phyloP scores from a whole-genome alignment of 1,140 invertebrate species.

The Atta texana region DNA sequence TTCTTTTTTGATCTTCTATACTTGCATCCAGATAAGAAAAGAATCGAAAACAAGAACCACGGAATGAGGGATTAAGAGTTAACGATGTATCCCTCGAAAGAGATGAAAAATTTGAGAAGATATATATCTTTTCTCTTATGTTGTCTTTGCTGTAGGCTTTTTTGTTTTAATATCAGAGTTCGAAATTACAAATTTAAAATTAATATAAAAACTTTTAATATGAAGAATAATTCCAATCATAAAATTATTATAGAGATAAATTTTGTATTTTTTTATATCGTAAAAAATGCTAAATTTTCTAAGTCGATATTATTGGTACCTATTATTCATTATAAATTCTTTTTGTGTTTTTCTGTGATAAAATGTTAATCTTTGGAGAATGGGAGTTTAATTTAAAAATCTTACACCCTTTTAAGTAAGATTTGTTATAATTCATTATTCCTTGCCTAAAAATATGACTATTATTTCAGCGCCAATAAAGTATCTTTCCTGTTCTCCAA shows the following conservation, averaged over 20 bases:
- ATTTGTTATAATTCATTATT: no score
- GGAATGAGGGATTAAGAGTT: background rate
- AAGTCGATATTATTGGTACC: background rate
- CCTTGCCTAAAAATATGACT: no score
- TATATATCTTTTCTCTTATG: background rate
- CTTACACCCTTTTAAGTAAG: no score
- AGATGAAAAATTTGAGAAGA: background rate
- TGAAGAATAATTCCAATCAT: background rate
- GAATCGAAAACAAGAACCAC: conserved; percentile 24
- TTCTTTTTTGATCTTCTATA: conserved; percentile 16
- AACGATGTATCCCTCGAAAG: background rate
- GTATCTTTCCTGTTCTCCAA: no score
- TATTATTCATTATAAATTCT: background rate
- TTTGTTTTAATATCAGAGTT: background rate
- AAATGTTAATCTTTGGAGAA: background rate
- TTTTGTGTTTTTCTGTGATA: background rate
- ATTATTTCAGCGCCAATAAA: no score
- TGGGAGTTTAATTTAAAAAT: no score
- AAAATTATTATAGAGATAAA: background rate
- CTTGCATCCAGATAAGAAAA: conserved; percentile 37
- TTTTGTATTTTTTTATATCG: background rate
- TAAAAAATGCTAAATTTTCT: background rate
- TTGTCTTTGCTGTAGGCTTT: background rate
- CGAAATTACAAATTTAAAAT: background rate
- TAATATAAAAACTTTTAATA: background rate